Evolutionary conservation across 2,888 invertebrate genomes (phyloP).

Genomic region (Amphipyra tragopoginis): DNA sequence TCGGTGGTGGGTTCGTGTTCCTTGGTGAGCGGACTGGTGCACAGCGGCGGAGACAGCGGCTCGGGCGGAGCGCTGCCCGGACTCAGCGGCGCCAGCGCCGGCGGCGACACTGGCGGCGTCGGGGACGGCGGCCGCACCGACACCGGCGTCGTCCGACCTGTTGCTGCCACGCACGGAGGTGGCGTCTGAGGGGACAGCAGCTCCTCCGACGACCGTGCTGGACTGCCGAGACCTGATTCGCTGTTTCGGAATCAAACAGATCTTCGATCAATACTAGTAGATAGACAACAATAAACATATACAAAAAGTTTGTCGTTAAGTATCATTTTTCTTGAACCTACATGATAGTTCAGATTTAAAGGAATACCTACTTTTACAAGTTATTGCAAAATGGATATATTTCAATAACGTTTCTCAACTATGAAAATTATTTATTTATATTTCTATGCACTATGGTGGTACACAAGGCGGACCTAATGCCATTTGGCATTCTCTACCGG

Average conservation of each 20-base stretch:
- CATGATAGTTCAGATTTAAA: too few relatives aligned
- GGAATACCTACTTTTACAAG: not conserved
- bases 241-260: conserved; percentile 59
- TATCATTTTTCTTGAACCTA: too few relatives aligned
- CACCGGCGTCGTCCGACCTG: conserved; percentile 41
- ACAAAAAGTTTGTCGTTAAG: not conserved
- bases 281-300: not conserved
- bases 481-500: too few relatives aligned
- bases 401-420: too few relatives aligned
- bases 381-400: not conserved
- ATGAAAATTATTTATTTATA: too few relatives aligned
- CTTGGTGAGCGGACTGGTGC: conserved; percentile 81
- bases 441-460: too few relatives aligned
- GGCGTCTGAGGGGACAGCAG: conserved; percentile 80
- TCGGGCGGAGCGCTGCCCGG: conserved; percentile 62
- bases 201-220: conserved; percentile 83
- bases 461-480: too few relatives aligned
- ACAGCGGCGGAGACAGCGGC: conserved; percentile 81
- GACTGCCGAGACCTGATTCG: conserved; percentile 86
- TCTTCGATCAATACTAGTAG: not conserved
- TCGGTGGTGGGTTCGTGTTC: conserved; percentile 80
- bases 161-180: conserved; percentile 68
- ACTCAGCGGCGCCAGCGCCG: conserved; percentile 61
- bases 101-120: not conserved
- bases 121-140: conserved; percentile 59